Percentiles rank a stretch among this genome's conserved stretches.
Evolutionary conservation across 2,797 vertebrate genomes (phyloP).

Genomic region (Cossypha caffra): DNA sequence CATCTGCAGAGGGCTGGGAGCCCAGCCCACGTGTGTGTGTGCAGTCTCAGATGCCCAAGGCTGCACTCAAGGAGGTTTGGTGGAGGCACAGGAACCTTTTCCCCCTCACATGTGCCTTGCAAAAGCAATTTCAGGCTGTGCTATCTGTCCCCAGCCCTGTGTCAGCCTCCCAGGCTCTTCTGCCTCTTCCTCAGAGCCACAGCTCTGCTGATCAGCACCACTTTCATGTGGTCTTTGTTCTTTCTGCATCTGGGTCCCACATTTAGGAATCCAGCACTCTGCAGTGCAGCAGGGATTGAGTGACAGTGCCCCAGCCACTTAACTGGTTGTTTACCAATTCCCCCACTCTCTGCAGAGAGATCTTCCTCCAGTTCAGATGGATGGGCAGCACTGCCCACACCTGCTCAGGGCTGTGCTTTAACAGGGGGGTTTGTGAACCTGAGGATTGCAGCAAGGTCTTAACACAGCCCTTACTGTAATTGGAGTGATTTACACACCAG

Average conservation of each 20-base stretch:
- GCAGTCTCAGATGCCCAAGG: background rate
- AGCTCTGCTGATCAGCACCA: background rate
- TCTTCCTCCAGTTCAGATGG: background rate
- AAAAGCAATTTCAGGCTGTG: background rate
- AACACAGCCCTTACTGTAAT: background rate
- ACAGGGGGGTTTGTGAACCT: background rate
- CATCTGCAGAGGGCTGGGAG: background rate
- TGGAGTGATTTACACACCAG: background rate
- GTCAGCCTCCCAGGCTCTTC: slow-evolving; percentile 22
- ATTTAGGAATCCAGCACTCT: slow-evolving; percentile 37
- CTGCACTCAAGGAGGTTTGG: background rate
- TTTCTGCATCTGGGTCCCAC: slow-evolving; percentile 72
- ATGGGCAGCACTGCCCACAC: background rate
- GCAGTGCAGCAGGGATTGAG: background rate
- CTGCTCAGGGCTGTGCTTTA: background rate
- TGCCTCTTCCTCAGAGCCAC: background rate
- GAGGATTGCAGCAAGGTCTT: background rate
- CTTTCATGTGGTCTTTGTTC: slow-evolving; percentile 73
- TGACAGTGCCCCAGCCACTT: background rate
- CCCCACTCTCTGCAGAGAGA: background rate
- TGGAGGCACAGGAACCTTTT: background rate
- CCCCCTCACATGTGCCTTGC: background rate
- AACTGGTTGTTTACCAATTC: background rate
- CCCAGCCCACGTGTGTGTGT: rapidly evolving
- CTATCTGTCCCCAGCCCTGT: background rate